Base-by-base conservation (phyloP, 2,113 vertebrate genomes). In the Alligator sinensis region DNA sequence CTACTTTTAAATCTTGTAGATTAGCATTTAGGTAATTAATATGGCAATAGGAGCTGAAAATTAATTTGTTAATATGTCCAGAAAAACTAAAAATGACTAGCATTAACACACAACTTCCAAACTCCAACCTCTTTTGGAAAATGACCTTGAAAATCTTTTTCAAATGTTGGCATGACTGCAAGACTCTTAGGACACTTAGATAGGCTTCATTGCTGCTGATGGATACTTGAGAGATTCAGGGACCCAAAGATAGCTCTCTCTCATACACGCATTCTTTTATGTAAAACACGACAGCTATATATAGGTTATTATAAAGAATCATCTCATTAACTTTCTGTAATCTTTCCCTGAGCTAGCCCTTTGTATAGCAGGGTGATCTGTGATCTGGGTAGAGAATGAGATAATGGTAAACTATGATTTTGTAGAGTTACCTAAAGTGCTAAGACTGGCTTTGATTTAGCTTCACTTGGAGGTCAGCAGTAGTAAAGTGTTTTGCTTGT, bases 401-500 rank as follows among this genome's bases (percentile, higher is more conserved):
- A 78, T 76, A 63, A 2, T 60, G 77, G 80, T 90, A 94, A 78
- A 12, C 22, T 18, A 24, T 55, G 5, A 6, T 68, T 96, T 83
- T 77, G 87, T 87, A 82, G 83, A 94, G 94, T 70, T 93, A 87
- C 93, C 78, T 74, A 27, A 94, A 95, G 94, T 76, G 89, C 19
- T 68, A 30, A 30, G 16, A 87, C 95, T 95, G 93, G 93, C 94
- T 96, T 34, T 0, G 17, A 61, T 75, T 68, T 68, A n/a, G 28
- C 64, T 9, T 47, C 11, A 47, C 47, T 70, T 84, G 80, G 92
- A 95, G 93, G 94, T 96, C 96, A 95, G 93, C 93, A 95, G 96
- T 95, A 95, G 94, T 96, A 94, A 96, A 96, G 96, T 96, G 96
- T 94, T 47, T 47, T 95, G 93, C 94, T 88, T 75, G 88, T 89